Evolutionary conservation across 2,113 vertebrate species (phyloP).

Genomic region (Triplophysa dalaica): DNA sequence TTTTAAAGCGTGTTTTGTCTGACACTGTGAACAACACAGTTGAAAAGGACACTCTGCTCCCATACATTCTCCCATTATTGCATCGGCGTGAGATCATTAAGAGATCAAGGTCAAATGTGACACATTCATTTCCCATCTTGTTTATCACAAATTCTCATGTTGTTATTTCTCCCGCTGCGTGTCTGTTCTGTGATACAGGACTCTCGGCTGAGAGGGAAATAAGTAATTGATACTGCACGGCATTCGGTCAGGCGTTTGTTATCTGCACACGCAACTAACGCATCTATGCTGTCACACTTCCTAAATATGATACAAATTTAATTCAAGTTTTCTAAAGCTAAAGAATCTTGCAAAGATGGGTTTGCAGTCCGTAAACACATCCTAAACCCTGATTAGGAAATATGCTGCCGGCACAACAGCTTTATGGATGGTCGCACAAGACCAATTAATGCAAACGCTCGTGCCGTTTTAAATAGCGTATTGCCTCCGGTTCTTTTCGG

Average conservation of each 20-base stretch:
- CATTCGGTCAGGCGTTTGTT: not conserved
- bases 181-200: not conserved
- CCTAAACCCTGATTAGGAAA: constrained; percentile 33
- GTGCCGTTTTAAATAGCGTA: constrained; percentile 23
- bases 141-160: constrained; percentile 7
- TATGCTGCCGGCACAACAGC: constrained; percentile 17
- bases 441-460: constrained; percentile 16
- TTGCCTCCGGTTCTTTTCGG: constrained; percentile 21
- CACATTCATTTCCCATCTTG: not conserved
- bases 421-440: constrained; percentile 42
- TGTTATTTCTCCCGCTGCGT: not conserved
- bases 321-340: constrained; percentile 12
- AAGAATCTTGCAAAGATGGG: not conserved
- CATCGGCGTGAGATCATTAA: constrained; percentile 25
- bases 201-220: constrained; percentile 12
- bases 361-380: constrained; percentile 26
- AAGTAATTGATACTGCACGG: constrained; percentile 6
- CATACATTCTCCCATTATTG: constrained; percentile 39
- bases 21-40: not conserved
- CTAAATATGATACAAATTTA: constrained; percentile 15
- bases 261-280: not conserved
- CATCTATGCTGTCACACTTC: not conserved
- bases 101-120: constrained; percentile 41
- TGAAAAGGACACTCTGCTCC: constrained; percentile 29
- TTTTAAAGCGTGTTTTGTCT: not conserved